Base-by-base conservation (phyloP, 2,797 vertebrate species). In the Atherinosoma microstoma region DNA sequence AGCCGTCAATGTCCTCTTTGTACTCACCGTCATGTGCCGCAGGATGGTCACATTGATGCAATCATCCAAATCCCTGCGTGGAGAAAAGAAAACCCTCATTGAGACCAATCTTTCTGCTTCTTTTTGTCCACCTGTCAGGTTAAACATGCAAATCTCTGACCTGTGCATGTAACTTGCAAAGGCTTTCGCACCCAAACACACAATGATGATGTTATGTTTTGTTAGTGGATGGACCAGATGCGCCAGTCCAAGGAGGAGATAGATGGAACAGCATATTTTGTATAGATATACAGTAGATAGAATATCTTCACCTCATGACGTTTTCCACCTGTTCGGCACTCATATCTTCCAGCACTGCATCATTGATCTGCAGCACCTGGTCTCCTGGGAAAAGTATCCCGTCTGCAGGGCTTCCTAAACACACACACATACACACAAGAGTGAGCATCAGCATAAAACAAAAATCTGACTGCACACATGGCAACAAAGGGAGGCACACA, bases 291-390 rank as follows among this genome's bases (percentile, higher is more conserved):
- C 9, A 47, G 2, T 11, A 22, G 47, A 20, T 20, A 47, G 7
- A 47, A 47, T 20, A 9, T 22, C 20, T 49, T 80, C 88, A 99
- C 98, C 97, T 96, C 82, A 99, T 93, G 87, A 97, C 89, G 80
- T 94, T 84, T 36, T 95, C 93, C 0, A 95, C 94, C 78, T 94
- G 92, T 67, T 97, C 96, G 0, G 91, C 85, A 24, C 94, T 95
- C 75, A 96, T 2, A 51, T 96, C 94, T 6, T 96, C 96, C 22
- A 96, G 86, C 0, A 79, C 57, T 24, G 90, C 93, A 4, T 95
- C 94, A 90, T 99, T 98, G 87, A 99, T 96, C 71, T 89, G 93
- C 78, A 98, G 83, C 61, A 99, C 93, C 78, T 97, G 97, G 89
- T 99, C 98, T 0, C 97, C 97, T 0, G 95, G 96, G 88, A 92